Conservation (phyloP, 2,113 vertebrate genomes). For the Megaceryle torquata region DNA sequence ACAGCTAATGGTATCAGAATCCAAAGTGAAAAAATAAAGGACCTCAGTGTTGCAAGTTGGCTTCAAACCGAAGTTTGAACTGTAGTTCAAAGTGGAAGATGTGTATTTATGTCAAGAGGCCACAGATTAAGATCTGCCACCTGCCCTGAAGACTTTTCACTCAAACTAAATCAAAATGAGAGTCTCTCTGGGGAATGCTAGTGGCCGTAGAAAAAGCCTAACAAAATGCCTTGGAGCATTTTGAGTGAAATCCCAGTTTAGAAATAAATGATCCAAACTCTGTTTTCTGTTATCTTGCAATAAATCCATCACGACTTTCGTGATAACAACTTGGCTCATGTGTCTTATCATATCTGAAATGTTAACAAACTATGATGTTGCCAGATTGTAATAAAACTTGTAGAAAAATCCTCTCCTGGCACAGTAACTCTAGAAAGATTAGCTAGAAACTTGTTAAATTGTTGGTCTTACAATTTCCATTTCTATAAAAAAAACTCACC, state of each 20-base stretch:
- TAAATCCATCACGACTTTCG: not conserved
- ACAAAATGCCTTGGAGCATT: not conserved
- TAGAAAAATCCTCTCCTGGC: not conserved
- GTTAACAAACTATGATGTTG: not conserved
- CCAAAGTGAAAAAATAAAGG: not conserved
- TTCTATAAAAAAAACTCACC: not conserved
- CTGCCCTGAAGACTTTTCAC: conserved; percentile 1
- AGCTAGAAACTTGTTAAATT: not conserved
- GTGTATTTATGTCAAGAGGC: conserved; percentile 15
- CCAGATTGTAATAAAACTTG: not conserved
- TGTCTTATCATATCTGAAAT: not conserved
- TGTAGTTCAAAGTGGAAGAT: conserved; percentile 25
- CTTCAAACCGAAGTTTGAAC: not conserved
- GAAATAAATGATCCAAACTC: not conserved
- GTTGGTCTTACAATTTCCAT: not conserved
- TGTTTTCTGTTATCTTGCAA: not conserved
- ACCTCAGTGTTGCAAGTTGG: not conserved
- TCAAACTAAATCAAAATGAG: conserved; percentile 14
- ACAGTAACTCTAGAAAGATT: not conserved
- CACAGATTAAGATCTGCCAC: conserved; percentile 36
- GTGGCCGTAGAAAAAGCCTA: not conserved
- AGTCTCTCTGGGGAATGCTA: not conserved
- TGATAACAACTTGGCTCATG: not conserved
- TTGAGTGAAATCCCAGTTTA: conserved; percentile 10
- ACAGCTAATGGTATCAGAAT: not conserved